These are phyloP conservation scores for Serranus cabrilla DNA, from an alignment of 2,797 vertebrate genomes.

Conservation along the genomic window DNA sequence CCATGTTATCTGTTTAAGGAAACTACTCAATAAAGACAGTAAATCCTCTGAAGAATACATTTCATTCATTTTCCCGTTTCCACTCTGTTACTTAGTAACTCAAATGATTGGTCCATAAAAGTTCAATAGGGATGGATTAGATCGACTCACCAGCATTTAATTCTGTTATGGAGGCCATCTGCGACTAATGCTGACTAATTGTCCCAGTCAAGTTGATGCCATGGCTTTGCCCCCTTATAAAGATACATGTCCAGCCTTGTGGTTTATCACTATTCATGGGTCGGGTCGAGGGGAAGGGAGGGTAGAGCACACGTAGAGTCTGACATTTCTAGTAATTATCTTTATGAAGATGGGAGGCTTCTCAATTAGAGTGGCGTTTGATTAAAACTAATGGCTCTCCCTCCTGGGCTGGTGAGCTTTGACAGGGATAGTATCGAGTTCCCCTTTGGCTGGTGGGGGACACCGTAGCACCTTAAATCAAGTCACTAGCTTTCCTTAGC, in stretches of 20 bases:
- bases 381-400: conserved; percentile 78
- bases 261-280: conserved; percentile 50
- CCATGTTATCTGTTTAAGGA: not conserved
- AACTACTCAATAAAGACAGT: conserved; percentile 8
- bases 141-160: conserved; percentile 55
- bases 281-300: conserved; percentile 23
- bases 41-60: conserved; percentile 8
- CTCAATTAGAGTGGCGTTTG: conserved; percentile 75
- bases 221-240: conserved; percentile 58
- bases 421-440: conserved; percentile 39
- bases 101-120: conserved; percentile 46
- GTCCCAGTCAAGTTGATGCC: conserved; percentile 55
- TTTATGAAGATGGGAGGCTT: conserved; percentile 78
- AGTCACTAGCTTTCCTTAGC: not conserved
- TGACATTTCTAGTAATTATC: conserved; percentile 80
- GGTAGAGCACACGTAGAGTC: conserved; percentile 39
- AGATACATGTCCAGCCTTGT: conserved; percentile 69
- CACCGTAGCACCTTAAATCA: conserved; percentile 23
- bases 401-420: conserved; percentile 17
- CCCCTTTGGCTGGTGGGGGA: conserved; percentile 3
- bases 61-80: conserved; percentile 16
- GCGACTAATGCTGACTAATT: conserved; percentile 72
- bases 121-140: conserved; percentile 50
- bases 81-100: conserved; percentile 29
- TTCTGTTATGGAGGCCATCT: conserved; percentile 62